Evolutionary conservation across 2,888 invertebrate species (phyloP), one percentile per base, ranked within the genome.

Genomic region (Apodemia hepburni): DNA sequence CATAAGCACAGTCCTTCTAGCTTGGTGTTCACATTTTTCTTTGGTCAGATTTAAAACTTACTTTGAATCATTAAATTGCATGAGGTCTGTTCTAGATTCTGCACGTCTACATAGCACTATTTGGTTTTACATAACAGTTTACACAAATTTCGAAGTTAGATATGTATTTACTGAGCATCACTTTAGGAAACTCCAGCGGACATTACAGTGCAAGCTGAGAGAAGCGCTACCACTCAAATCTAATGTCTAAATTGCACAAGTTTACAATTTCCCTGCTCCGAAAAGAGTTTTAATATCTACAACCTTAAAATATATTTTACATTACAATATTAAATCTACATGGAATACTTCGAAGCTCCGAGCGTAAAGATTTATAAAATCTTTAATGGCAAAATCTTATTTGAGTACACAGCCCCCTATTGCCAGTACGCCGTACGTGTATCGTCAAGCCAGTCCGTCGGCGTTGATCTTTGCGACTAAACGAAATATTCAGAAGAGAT

Each of bases 181-280:
- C 51, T 22, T 51, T 22, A 12, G 54, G 54, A 54, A 54, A 27
- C 54, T 54, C 54, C 54, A 15, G 51, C 51, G 27, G 51, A 54
- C 51, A 54, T 54, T 27, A 54, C 54, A 49, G 54, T 54, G 54
- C 54, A 54, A 54, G 54, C 54, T 27, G 27, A 54, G 42, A 54
- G 15, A 54, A 54, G 54, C 54, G 22, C 54, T 54, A 54, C 54
- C 54, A 27, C 54, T 54, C 54, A 54, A 54, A 54, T 27, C 54
- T 54, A 54, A 54, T 22, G 11, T 54, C 54, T 54, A 54, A 15
- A 27, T 54, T 54, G 27, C 27, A 54, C 11, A 18, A 18, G 49
- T 54, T 54, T 15, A 54, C 22, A 54, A 54, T 54, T 18, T 54
- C 27, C 54, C 54, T 54, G 54, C 22, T 54, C 54, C 27, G 54